phyloP scores from a whole-genome alignment of 2,797 vertebrate species.

The Martes flavigula region DNA sequence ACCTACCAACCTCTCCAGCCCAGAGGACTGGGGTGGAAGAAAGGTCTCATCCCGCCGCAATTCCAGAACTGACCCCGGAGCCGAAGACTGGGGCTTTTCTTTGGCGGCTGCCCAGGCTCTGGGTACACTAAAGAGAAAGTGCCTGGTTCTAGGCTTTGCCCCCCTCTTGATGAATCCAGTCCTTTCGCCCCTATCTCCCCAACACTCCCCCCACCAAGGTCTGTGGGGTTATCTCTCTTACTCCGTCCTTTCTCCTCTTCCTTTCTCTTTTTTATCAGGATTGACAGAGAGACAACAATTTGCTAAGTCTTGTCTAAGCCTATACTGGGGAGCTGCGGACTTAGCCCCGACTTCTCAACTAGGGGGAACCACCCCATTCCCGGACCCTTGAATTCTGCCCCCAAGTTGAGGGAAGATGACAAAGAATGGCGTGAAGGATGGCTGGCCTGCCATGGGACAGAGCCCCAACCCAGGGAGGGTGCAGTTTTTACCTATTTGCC shows the following conservation, averaged over 20 bases:
- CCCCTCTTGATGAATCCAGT: not conserved
- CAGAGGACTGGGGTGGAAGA: not conserved
- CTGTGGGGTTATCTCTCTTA: not conserved
- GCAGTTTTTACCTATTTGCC: not conserved
- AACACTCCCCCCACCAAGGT: not conserved
- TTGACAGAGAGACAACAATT: not conserved
- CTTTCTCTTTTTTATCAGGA: constrained; percentile 54
- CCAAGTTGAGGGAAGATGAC: not conserved
- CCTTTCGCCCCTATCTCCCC: not conserved
- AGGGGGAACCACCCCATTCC: not conserved
- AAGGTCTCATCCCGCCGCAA: not conserved
- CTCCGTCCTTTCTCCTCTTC: not conserved
- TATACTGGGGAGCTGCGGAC: not conserved
- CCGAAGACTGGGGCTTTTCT: rapidly evolving
- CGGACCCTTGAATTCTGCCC: not conserved
- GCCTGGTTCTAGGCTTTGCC: not conserved
- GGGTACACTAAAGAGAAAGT: not conserved
- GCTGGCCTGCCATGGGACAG: not conserved
- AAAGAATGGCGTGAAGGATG: not conserved
- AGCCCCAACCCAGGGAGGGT: not conserved
- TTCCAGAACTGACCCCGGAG: not conserved
- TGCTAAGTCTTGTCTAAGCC: not conserved
- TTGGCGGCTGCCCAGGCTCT: not conserved
- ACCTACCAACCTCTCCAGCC: not conserved
- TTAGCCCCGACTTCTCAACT: not conserved